A percentile compares a stretch with the other conserved stretches of the same genome.
Evolutionary conservation across 2,113 vertebrate species (phyloP).

Genomic region (Xenopus laevis): DNA sequence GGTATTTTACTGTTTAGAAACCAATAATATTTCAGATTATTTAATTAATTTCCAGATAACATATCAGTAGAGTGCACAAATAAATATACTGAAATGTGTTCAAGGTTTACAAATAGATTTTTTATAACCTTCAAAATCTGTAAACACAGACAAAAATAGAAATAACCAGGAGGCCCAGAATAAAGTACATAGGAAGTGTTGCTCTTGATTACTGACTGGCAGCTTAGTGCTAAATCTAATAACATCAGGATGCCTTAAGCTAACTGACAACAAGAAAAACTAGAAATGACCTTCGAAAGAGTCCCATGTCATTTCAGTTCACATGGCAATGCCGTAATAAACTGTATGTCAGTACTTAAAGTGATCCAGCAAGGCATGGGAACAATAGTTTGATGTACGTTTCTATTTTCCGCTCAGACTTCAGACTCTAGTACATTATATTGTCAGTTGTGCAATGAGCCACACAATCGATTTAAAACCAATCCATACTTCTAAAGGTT

Average conservation of each 20-base stretch:
- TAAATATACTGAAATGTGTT: not conserved
- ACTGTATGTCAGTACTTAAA: slow-evolving; percentile 25
- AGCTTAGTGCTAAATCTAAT: slow-evolving; percentile 33
- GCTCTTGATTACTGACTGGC: slow-evolving; percentile 29
- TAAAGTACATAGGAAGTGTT: not conserved
- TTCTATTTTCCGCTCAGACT: slow-evolving; percentile 20
- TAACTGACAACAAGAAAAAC: slow-evolving; percentile 34
- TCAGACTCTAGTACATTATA: no score
- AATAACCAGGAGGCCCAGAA: not conserved
- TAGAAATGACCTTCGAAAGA: slow-evolving; percentile 32
- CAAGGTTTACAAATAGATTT: not conserved
- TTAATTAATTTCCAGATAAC: no score
- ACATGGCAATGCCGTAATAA: slow-evolving; percentile 40
- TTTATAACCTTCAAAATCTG: not conserved
- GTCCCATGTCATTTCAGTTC: slow-evolving; percentile 36
- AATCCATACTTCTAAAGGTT: no score
- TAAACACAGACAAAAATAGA: no score
- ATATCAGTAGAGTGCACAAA: no score
- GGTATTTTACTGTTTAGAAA: no score
- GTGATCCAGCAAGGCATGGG: not conserved
- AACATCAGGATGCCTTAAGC: slow-evolving; percentile 33
- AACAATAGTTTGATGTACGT: slow-evolving; percentile 37
- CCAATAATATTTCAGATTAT: no score
- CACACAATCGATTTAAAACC: no score
- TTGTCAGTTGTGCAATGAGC: no score